phyloP scores from a whole-genome alignment of 1,140 invertebrate genomes.

The Lepidotrigona ventralis region DNA sequence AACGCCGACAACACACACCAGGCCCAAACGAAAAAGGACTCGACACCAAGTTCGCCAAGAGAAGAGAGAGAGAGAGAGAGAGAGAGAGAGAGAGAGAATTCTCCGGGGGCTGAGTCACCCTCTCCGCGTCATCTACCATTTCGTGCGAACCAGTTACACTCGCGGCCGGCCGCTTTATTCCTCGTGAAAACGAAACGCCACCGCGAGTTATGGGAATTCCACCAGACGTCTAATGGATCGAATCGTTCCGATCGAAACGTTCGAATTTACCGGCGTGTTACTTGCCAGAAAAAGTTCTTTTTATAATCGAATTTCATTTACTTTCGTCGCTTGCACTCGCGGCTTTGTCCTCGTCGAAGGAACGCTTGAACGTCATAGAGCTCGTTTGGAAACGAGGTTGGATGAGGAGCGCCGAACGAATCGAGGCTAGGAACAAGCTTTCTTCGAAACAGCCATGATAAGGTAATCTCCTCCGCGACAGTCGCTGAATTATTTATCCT shows the following conservation, averaged over 20 bases:
- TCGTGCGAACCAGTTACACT: conserved; percentile 34
- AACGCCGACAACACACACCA: neutral
- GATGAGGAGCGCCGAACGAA: neutral
- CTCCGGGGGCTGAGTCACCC: conserved; percentile 49
- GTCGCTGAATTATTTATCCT: conserved; percentile 32
- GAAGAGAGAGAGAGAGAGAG: conserved; percentile 46
- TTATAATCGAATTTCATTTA: neutral
- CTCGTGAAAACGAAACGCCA: conserved; percentile 16
- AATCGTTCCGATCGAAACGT: conserved; percentile 2
- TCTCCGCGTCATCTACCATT: conserved; percentile 3
- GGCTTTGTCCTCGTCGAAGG: neutral
- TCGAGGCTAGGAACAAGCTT: neutral
- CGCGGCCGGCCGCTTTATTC: conserved; percentile 19
- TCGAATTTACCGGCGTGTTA: too few relatives aligned
- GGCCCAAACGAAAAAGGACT: conserved; percentile 49
- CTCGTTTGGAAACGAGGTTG: neutral
- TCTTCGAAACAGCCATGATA: neutral
- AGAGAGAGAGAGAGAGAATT: conserved; percentile 55
- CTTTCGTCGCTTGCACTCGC: too few relatives aligned
- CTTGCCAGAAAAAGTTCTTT: neutral
- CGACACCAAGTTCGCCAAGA: conserved; percentile 47
- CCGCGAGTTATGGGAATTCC: conserved; percentile 4
- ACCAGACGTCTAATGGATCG: neutral
- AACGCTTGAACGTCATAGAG: neutral
- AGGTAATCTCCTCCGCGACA: neutral